Percentiles rank a stretch among this genome's conserved stretches.
Evolutionary conservation across 2,113 vertebrate genomes (phyloP).

Genomic region (Peromyscus leucopus): DNA sequence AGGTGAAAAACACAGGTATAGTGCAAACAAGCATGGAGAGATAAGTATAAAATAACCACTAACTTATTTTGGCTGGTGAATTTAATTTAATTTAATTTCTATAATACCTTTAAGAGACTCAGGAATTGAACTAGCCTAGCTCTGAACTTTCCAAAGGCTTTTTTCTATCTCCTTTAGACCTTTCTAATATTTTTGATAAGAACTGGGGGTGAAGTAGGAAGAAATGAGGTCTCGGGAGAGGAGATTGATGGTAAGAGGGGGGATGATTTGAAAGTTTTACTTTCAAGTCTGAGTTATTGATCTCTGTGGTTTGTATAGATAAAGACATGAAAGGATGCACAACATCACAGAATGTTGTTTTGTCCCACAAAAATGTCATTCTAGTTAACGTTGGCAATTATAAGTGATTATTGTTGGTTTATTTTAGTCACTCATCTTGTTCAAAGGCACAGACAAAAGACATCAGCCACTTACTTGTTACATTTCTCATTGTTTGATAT

Average conservation of each 20-base stretch:
- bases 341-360: slow-evolving; percentile 47
- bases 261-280: slow-evolving; percentile 48
- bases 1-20: neutral
- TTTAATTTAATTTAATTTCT: slow-evolving; percentile 24
- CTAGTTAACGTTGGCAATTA: slow-evolving; percentile 55
- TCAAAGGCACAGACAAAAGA: slow-evolving; percentile 38
- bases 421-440: slow-evolving; percentile 42
- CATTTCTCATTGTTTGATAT: slow-evolving; percentile 60
- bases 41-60: neutral
- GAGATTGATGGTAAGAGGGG: neutral
- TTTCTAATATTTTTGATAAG: slow-evolving; percentile 43
- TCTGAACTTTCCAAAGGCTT: neutral
- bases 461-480: slow-evolving; percentile 27
- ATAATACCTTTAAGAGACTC: neutral
- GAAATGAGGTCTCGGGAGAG: neutral
- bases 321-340: slow-evolving; percentile 59
- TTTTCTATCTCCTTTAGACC: neutral
- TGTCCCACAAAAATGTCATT: slow-evolving; percentile 47
- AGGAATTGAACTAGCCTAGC: neutral
- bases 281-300: slow-evolving; percentile 71
- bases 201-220: neutral
- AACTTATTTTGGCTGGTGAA: slow-evolving; percentile 8
- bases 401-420: slow-evolving; percentile 22
- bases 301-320: slow-evolving; percentile 47
- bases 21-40: neutral